phyloP scores from a whole-genome alignment of 2,888 invertebrate genomes.

The Napeogenes inachia region DNA sequence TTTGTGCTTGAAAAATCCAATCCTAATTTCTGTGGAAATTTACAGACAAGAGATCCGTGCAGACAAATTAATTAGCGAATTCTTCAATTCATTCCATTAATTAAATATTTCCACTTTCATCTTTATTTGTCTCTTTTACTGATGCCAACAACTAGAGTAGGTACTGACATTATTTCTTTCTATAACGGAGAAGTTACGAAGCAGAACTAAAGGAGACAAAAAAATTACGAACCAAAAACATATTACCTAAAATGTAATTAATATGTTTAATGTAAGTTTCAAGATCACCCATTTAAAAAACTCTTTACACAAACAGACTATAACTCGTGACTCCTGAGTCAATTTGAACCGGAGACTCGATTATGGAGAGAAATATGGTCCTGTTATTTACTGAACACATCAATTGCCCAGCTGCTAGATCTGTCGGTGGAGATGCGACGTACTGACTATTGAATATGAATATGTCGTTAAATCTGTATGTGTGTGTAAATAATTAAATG shows the following conservation, averaged over 20 bases:
- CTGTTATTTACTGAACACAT: constrained; percentile 1
- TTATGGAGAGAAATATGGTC: not conserved
- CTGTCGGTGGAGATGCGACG: not conserved
- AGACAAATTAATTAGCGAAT: constrained; percentile 2
- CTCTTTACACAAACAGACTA: too few species aligned
- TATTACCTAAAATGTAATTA: too few species aligned
- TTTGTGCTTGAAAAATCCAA: constrained; percentile 5
- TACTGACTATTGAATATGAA: not conserved
- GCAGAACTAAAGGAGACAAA: too few species aligned
- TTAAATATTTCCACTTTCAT: not conserved
- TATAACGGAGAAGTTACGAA: too few species aligned
- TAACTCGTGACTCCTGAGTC: not conserved
- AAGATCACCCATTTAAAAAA: too few species aligned
- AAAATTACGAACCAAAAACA: too few species aligned
- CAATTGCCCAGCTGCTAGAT: not conserved
- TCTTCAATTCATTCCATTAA: not conserved
- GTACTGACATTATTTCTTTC: too few species aligned
- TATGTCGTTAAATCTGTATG: not conserved
- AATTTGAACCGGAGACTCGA: not conserved
- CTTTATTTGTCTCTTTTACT: too few species aligned
- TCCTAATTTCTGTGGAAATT: not conserved
- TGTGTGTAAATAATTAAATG: too few species aligned
- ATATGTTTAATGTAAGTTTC: too few species aligned
- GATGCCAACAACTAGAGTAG: too few species aligned
- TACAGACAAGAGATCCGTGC: not conserved